Evolutionary conservation across 1,140 invertebrate species (phyloP).

Genomic region (Pseudomyrmex dendroicus): DNA sequence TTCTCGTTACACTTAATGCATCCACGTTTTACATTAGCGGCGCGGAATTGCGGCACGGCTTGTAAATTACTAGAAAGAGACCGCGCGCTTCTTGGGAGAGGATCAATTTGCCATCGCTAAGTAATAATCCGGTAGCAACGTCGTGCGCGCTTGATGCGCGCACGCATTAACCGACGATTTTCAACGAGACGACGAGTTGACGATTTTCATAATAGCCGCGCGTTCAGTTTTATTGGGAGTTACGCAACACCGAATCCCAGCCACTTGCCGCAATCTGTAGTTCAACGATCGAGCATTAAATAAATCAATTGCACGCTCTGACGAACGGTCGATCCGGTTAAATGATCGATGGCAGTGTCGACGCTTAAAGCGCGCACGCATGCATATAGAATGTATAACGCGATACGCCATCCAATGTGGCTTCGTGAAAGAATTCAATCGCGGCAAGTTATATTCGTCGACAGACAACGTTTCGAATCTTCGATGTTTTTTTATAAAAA

Average conservation of each 20-base stretch:
- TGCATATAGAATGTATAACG: slow-evolving; percentile 21
- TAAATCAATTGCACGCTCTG: slow-evolving; percentile 63
- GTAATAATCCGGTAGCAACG: slow-evolving; percentile 47
- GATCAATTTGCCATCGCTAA: slow-evolving; percentile 19
- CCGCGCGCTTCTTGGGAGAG: slow-evolving; percentile 3
- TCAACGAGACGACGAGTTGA: slow-evolving; percentile 25
- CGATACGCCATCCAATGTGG: not conserved
- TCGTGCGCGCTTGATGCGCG: slow-evolving; percentile 32
- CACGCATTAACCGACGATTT: slow-evolving; percentile 42
- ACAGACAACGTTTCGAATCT: not conserved
- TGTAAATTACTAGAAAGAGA: slow-evolving; percentile 28
- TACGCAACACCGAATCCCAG: slow-evolving; percentile 65
- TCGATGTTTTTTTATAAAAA: too few relatives aligned
- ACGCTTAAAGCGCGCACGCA: slow-evolving; percentile 27
- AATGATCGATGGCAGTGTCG: slow-evolving; percentile 62
- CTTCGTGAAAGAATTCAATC: slow-evolving; percentile 15
- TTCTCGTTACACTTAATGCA: slow-evolving; percentile 29
- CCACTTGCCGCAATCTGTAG: slow-evolving; percentile 36
- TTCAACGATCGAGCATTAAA: slow-evolving; percentile 65
- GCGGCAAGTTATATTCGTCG: not conserved
- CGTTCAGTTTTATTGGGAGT: slow-evolving; percentile 56
- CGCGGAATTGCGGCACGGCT: slow-evolving; percentile 23
- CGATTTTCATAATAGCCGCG: slow-evolving; percentile 39
- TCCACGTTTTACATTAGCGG: not conserved
- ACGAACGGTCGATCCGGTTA: slow-evolving; percentile 62